Evolutionary conservation across 2,888 invertebrate genomes (phyloP).

Genomic region (Ornithoptera priamus): DNA sequence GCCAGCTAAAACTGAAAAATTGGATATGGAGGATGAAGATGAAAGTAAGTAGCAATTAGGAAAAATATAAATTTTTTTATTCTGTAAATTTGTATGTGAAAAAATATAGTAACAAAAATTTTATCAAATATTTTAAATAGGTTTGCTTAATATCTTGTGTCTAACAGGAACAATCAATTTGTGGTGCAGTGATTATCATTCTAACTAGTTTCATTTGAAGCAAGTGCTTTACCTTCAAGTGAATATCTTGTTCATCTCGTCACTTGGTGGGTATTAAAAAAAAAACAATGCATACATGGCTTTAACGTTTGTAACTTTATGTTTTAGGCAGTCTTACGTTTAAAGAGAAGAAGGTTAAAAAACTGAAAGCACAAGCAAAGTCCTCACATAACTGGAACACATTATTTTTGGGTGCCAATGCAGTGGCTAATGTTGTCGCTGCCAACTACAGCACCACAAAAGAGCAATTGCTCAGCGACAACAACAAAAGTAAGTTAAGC

Average conservation of each 20-base stretch:
- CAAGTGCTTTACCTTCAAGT: too few species aligned
- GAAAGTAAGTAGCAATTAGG: slow-evolving; percentile 54
- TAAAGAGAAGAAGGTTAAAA: slow-evolving; percentile 90
- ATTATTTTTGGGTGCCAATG: slow-evolving; percentile 94
- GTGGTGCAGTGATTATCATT: too few species aligned
- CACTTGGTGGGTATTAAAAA: too few species aligned
- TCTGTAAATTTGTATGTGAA: too few species aligned
- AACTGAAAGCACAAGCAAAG: slow-evolving; percentile 86
- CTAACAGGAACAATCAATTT: too few species aligned
- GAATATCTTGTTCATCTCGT: too few species aligned
- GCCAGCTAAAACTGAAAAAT: slow-evolving; percentile 87
- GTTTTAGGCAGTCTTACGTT: slow-evolving; percentile 83
- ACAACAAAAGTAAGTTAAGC: slow-evolving; percentile 61
- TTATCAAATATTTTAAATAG: too few species aligned
- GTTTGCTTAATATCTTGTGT: too few species aligned
- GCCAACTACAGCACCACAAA: slow-evolving; percentile 91
- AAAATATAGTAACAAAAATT: too few species aligned
- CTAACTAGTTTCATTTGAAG: too few species aligned
- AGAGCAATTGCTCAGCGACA: slow-evolving; percentile 83
- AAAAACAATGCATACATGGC: too few species aligned
- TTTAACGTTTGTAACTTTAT: not conserved
- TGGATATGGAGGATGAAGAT: slow-evolving; percentile 62
- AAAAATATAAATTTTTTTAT: not conserved
- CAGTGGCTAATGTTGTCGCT: slow-evolving; percentile 95
- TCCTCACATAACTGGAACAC: slow-evolving; percentile 97